Evolutionary conservation across 2,797 vertebrate genomes (phyloP), one percentile per base, ranked within the genome.

Genomic region (Sebastes aleutianus): DNA sequence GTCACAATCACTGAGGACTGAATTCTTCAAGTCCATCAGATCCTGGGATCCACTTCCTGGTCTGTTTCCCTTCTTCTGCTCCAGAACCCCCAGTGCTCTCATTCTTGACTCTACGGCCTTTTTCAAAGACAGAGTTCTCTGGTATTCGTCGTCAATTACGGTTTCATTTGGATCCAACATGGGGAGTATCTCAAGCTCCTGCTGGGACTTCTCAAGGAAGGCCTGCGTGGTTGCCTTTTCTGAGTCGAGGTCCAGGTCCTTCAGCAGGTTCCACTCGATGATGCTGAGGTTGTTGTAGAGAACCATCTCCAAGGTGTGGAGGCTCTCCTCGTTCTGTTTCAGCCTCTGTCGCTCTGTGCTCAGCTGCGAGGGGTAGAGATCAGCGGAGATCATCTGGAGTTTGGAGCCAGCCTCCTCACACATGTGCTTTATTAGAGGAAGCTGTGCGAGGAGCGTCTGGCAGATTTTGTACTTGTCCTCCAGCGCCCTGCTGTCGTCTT

Each of bases 51-150:
- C 84, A 58, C 70, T 34, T 57, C 75, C 79, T 62, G 34, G 50
- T 27, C 74, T 39, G 16, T 27, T 18, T 62, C 81, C 87, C 22
- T 87, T 90, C 73, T 83, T 87, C 50, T 91, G 85, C 82, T 91
- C 85, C 12, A 96, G 12, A 79, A 93, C 58, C 62, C 93, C 94
- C 78, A 97, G n/a, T 2, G 83, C 88, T 77, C 82, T 92, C 83
- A 95, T 88, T 78, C 95, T 96, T 8, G 87, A 90, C 92, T 96
- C 92, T 6, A 96, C 62, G 8, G 87, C 93, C 82, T 91, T 96
- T 76, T 94, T 96, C 85, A 97, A 78, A 11, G 79, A 88, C 88
- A 96, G 31, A 16, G 94, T 90, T 36, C 87, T 94, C 72, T 92
- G 83, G 76, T 96, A 94, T 81, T 97, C 95, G 18, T 83, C 84